Conservation (phyloP, 2,113 vertebrate genomes). For the Heterotis niloticus region DNA sequence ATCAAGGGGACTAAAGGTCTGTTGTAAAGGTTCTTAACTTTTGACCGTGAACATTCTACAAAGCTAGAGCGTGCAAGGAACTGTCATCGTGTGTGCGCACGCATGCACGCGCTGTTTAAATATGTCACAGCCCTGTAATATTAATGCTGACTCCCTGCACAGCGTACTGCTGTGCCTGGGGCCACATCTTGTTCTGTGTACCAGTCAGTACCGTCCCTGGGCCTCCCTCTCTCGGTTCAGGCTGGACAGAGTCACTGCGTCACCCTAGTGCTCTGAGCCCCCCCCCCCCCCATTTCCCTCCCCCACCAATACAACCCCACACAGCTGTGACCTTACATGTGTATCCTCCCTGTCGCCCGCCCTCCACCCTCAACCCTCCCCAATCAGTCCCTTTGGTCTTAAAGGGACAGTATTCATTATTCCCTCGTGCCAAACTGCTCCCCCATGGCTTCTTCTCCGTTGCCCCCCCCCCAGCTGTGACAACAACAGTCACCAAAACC, state of each 20-base stretch:
- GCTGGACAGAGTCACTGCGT: slow-evolving; percentile 26
- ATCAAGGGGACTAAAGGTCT: no score
- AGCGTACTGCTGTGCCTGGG: slow-evolving; percentile 34
- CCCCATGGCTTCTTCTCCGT: slow-evolving; percentile 23
- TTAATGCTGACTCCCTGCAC: slow-evolving; percentile 37
- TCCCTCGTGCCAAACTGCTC: neutral
- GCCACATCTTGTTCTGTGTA: slow-evolving; percentile 41
- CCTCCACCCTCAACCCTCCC: slow-evolving; percentile 21
- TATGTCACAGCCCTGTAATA: slow-evolving; percentile 26
- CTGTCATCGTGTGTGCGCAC: neutral
- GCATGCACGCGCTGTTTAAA: slow-evolving; percentile 10
- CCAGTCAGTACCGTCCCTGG: slow-evolving; percentile 43
- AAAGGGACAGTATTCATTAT: slow-evolving; percentile 31
- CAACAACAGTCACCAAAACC: slow-evolving; percentile 8
- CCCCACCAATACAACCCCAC: slow-evolving; percentile 20
- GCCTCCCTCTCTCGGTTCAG: slow-evolving; percentile 17
- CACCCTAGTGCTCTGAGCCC: slow-evolving; percentile 30
- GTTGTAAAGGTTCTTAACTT: no score
- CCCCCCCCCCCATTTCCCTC: slow-evolving; percentile 13
- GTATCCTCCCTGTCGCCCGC: slow-evolving; percentile 24
- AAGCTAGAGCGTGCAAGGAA: neutral
- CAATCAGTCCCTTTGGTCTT: slow-evolving; percentile 36
- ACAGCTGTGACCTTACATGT: slow-evolving; percentile 39
- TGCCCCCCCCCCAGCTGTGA: slow-evolving; percentile 9
- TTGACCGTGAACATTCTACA: neutral